These are phyloP conservation scores for Mycteria americana DNA, from an alignment of 2,797 vertebrate species.

Conservation along the genomic window DNA sequence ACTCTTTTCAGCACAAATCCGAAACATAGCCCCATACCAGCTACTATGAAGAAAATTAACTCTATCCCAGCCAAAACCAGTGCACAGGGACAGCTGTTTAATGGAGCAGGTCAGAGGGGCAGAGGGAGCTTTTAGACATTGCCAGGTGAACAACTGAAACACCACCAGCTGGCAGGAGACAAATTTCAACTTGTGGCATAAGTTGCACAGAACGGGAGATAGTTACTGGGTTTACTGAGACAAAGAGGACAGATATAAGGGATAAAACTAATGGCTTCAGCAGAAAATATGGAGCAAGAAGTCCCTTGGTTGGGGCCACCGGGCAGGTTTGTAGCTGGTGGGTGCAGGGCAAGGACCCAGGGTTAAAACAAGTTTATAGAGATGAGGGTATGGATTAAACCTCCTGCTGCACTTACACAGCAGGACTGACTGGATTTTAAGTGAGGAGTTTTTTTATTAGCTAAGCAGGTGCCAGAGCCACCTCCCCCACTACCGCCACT, in stretches of 20 bases:
- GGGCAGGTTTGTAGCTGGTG: neutral
- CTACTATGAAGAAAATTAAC: too few species aligned
- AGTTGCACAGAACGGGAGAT: neutral
- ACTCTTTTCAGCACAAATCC: too few species aligned
- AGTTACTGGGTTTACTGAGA: neutral
- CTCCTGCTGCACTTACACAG: neutral
- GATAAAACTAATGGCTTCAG: neutral
- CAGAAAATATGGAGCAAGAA: neutral
- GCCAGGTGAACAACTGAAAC: neutral
- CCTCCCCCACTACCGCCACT: accelerated
- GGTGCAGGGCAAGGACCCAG: neutral
- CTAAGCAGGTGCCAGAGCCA: neutral
- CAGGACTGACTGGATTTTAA: neutral
- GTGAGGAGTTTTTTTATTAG: accelerated
- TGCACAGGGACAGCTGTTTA: neutral
- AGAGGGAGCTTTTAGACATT: neutral
- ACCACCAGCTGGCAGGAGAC: neutral
- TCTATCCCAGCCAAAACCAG: too few species aligned
- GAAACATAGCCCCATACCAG: too few species aligned
- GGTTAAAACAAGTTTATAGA: neutral
- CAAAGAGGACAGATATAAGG: neutral
- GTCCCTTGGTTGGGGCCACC: neutral
- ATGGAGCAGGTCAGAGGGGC: neutral
- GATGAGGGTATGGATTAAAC: neutral
- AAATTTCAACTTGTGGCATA: neutral